phyloP scores from a whole-genome alignment of 2,888 invertebrate species.

The Diachrysia chrysitis region DNA sequence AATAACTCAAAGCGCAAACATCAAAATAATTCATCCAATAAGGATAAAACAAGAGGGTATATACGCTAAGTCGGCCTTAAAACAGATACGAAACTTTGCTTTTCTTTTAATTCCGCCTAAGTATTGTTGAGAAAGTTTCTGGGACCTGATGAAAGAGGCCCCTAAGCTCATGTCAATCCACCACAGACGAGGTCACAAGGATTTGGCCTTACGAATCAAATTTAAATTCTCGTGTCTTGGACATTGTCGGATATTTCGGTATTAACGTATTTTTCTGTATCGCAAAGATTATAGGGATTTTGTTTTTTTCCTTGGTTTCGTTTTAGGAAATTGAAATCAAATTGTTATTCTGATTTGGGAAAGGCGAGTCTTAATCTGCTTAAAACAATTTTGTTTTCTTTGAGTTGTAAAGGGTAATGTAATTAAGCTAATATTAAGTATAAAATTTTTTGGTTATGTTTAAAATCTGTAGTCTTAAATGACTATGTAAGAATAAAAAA shows the following conservation, averaged over 20 bases:
- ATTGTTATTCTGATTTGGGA: slow-evolving; percentile 24
- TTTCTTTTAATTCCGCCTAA: slow-evolving; percentile 68
- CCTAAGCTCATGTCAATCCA: slow-evolving; percentile 65
- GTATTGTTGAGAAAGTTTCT: slow-evolving; percentile 66
- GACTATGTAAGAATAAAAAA: too few relatives aligned
- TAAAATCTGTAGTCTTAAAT: too few relatives aligned
- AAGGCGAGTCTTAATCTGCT: slow-evolving; percentile 23
- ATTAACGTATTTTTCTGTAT: slow-evolving; percentile 37
- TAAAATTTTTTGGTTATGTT: too few relatives aligned
- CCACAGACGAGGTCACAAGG: slow-evolving; percentile 57
- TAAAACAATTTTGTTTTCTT: slow-evolving; percentile 18
- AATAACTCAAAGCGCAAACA: slow-evolving; percentile 40
- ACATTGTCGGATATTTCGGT: slow-evolving; percentile 42
- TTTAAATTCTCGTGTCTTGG: slow-evolving; percentile 53
- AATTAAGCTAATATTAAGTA: too few relatives aligned
- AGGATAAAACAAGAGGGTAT: slow-evolving; percentile 57
- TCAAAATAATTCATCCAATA: slow-evolving; percentile 58
- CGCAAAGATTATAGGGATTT: slow-evolving; percentile 40
- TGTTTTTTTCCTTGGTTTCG: slow-evolving; percentile 11
- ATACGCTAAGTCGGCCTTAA: slow-evolving; percentile 55
- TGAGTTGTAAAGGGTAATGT: not conserved
- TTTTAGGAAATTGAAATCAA: slow-evolving; percentile 25
- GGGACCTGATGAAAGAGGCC: slow-evolving; percentile 55
- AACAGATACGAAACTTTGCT: slow-evolving; percentile 64
- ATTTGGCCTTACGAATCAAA: slow-evolving; percentile 56